Evolutionary conservation across 92 coral and sea anemone genomes (phyloP), one percentile per base, ranked within the genome.

Genomic region (Palythoa heliodiscus): DNA sequence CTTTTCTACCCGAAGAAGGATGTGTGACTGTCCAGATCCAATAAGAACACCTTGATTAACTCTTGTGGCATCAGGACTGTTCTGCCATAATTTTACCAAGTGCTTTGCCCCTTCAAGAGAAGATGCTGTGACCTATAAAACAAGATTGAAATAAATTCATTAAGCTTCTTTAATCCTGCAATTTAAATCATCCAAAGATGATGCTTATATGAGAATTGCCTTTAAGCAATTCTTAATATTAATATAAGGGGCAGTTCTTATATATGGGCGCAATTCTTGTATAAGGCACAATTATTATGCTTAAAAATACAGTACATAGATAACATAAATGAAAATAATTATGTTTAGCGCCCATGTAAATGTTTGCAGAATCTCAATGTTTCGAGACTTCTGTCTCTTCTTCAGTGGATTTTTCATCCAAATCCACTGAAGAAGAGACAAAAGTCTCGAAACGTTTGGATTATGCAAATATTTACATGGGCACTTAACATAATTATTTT

Each of bases 21-120:
- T 40, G 48, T 83, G 84, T 84, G 73, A 14, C 70, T 84, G 79
- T 40, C 88, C 91, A 24, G 87, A 71, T 24, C 92, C 92, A 84
- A 89, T 77, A 66, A 89, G 84, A 17, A 89, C 86, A 40, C 91
- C 88, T 84, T 89, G 71, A 60, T 89, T 89, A 37, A 84, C 86
- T 57, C 77, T 84, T 53, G 86, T 77, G 77, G 91, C 91, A 76
- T 77, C 76, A 61, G 68, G 75, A 87, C 89, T 82, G 60, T 90
- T 86, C 87, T 86, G 69, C 69, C 92, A 90, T 83, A 86, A 81
- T 69, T 82, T 14, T 43, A 86, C 88, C 82, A 90, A 67, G 84
- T 82, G 19, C 73, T 87, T 86, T 10, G 92, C 92, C 57, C 87
- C 89, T 50, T 90, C 85, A 39, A 90, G 79, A 38, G 92, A 90